These are phyloP conservation scores for Agrotis segetum DNA, from an alignment of 2,888 invertebrate species.

Conservation along the genomic window DNA sequence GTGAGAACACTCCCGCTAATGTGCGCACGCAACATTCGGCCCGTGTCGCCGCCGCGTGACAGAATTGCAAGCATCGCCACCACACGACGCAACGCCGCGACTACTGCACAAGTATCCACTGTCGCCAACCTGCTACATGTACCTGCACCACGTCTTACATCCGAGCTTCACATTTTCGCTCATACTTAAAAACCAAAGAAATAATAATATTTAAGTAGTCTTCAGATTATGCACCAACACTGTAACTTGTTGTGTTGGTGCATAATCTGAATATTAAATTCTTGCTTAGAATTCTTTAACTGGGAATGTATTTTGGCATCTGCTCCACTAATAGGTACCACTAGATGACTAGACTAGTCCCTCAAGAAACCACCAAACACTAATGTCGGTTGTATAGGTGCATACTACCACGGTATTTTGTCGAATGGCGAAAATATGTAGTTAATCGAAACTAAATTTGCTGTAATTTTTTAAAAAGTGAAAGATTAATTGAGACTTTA, in stretches of 20 bases:
- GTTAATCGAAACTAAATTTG: no score
- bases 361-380: background rate
- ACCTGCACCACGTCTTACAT: background rate
- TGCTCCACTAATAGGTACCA: background rate
- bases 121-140: constrained; percentile 4
- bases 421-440: no score
- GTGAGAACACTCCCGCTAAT: constrained; percentile 78
- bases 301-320: background rate
- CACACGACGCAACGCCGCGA: constrained; percentile 31
- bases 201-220: background rate
- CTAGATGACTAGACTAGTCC: background rate
- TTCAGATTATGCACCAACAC: background rate
- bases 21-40: constrained; percentile 75
- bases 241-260: background rate
- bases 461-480: no score
- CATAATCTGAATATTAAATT: no score
- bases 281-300: background rate
- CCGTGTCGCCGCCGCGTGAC: constrained; percentile 78
- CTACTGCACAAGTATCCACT: constrained; percentile 15
- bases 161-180: background rate
- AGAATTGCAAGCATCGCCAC: constrained; percentile 70
- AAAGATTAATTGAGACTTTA: no score
- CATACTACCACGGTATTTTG: no score
- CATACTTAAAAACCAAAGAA: background rate
- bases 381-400: no score